Evolutionary conservation across 2,113 vertebrate species (phyloP), one percentile per base, ranked within the genome.

Genomic region (Platanista minor): DNA sequence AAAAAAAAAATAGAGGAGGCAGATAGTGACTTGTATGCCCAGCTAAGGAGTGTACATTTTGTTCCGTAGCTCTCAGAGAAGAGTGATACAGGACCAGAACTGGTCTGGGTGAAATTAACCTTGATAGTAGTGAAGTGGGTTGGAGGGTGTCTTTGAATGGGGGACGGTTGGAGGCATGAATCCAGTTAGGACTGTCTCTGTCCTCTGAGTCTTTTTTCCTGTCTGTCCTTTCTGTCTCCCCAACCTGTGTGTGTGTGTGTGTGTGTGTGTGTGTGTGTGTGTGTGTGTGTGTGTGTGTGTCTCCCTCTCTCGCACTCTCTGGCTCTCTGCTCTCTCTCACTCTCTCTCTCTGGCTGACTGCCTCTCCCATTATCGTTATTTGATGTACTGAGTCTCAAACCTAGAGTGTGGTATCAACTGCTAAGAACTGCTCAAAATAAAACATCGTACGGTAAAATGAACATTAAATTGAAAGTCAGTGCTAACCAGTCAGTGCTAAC

Each of bases 371-470:
- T 78, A 36, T 59, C 54, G 39, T 59, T 67, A 59, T 54, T 78
- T 92, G 23, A 21, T 33, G 21, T 67, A 52, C 3, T 46, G 18
- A 90, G 29, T 41, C 15, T 81, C 21, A 17, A 93, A 90, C 13
- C n/a, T 20, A 4, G 11, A 87, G 52, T 83, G 33, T 57, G 7
- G 39, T 33, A 39, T 84, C 20, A 69, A 5, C 77, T 86, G 33
- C 36, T 66, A 41, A 20, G 46, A 83, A 90, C 41, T 78, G 21
- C 36, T 89, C 43, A 72, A 61, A 89, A 92, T 10, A 80, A 77
- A 46, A 71, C 49, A n/a, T 23, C 36, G 23, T 49, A 6, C 20
- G 0, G 4, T 78, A 12, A 93, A 93, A 90, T 36, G 0, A 14
- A 62, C 52, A 80, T 14, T 77, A 78, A 77, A 66, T 23, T 83